Evolutionary conservation across 2,797 vertebrate species (phyloP).

Genomic region (Cryptoprocta ferox): DNA sequence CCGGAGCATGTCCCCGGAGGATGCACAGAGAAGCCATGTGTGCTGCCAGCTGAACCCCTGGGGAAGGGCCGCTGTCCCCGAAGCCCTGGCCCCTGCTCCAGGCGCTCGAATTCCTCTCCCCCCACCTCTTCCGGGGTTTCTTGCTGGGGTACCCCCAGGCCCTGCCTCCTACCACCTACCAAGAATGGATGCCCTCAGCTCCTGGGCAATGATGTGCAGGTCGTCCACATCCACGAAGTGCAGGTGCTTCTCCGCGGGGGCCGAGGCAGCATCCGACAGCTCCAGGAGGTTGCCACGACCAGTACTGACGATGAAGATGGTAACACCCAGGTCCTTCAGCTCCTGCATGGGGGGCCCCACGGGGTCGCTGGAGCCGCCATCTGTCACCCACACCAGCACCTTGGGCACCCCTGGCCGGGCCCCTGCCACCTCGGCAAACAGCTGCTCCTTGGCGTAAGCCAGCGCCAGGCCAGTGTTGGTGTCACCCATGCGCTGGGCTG

Average conservation of each 20-base stretch:
- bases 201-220: conserved; percentile 92
- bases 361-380: conserved; percentile 94
- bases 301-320: conserved; percentile 94
- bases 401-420: conserved; percentile 91
- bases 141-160: too few species aligned
- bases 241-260: conserved; percentile 90
- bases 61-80: rapidly evolving
- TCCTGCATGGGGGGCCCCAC: conserved; percentile 91
- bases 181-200: conserved; percentile 91
- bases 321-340: conserved; percentile 92
- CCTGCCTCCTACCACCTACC: conserved; percentile 85
- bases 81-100: not conserved
- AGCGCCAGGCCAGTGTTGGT: conserved; percentile 95
- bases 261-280: conserved; percentile 91
- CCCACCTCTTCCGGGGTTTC: not conserved
- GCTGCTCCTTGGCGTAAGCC: conserved; percentile 86
- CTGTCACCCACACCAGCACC: conserved; percentile 97
- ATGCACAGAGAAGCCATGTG: not conserved
- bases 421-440: conserved; percentile 86
- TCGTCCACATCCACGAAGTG: conserved; percentile 97
- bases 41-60: not conserved
- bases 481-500: conserved; percentile 92
- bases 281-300: conserved; percentile 93
- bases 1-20: too few species aligned
- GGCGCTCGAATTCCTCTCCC: not conserved